These are phyloP conservation scores for Buphagus erythrorhynchus DNA, from an alignment of 2,797 vertebrate species.

Conservation along the genomic window DNA sequence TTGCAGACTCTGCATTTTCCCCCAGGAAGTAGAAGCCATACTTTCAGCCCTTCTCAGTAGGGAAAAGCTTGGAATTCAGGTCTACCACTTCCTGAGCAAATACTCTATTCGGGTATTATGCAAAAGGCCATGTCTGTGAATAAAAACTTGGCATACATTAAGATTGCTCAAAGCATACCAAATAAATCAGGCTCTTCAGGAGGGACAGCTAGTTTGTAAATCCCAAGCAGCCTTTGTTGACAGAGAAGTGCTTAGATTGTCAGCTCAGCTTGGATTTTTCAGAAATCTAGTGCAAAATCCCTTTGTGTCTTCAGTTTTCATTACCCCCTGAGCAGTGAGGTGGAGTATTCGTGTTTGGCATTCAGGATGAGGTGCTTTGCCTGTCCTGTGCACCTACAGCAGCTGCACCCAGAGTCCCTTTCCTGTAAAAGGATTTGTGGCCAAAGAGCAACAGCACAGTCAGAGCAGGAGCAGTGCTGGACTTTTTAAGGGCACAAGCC, in stretches of 20 bases:
- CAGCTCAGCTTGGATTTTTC: slow-evolving; percentile 61
- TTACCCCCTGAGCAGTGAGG: slow-evolving; percentile 40
- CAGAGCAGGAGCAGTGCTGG: background rate
- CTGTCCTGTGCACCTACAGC: background rate
- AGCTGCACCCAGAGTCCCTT: background rate
- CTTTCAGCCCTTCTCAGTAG: background rate
- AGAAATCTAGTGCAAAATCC: slow-evolving; percentile 61
- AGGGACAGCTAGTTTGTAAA: slow-evolving; percentile 47
- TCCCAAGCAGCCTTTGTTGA: slow-evolving; percentile 54
- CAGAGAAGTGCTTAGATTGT: slow-evolving; percentile 59
- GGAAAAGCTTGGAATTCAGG: slow-evolving; percentile 21
- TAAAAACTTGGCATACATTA: slow-evolving; percentile 33
- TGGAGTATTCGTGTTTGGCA: background rate
- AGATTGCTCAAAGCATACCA: slow-evolving; percentile 1
- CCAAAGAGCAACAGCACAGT: background rate
- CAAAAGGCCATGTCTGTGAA: slow-evolving; percentile 17
- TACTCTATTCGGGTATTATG: background rate
- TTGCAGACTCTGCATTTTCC: background rate
- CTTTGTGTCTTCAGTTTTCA: slow-evolving; percentile 59
- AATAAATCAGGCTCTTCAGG: slow-evolving; percentile 46
- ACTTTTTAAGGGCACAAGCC: background rate
- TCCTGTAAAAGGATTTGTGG: background rate
- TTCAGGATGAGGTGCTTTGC: background rate
- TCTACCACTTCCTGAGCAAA: slow-evolving; percentile 21
- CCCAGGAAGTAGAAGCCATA: background rate